phyloP scores from a whole-genome alignment of 2,888 invertebrate species.

The Axea sp. region DNA sequence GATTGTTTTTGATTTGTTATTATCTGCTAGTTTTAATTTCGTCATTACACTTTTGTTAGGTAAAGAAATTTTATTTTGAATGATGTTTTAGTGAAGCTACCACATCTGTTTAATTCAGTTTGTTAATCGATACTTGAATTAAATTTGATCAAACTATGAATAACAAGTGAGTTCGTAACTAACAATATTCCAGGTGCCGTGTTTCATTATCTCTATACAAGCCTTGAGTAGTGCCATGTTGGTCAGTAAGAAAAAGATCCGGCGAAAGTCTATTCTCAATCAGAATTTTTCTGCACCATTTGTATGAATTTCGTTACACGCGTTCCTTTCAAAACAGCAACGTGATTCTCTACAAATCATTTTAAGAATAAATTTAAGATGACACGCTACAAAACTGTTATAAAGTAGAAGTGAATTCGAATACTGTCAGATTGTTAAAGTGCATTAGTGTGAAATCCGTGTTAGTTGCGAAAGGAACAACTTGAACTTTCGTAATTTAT shows the following conservation, averaged over 20 bases:
- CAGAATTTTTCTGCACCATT: too few species aligned
- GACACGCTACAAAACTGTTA: conserved; percentile 33
- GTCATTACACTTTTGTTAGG: too few species aligned
- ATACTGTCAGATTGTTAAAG: conserved; percentile 50
- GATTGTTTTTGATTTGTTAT: conserved; percentile 15
- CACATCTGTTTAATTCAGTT: conserved; percentile 64
- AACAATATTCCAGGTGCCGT: too few species aligned
- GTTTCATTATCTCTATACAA: too few species aligned
- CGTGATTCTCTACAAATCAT: conserved; percentile 4
- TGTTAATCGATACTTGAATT: conserved; percentile 74
- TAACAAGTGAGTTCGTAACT: too few species aligned
- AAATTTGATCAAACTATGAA: too few species aligned
- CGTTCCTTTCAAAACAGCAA: background rate
- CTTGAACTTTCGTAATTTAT: conserved; percentile 63
- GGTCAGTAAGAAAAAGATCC: too few species aligned
- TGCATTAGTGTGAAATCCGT: conserved; percentile 44
- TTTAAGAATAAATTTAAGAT: background rate
- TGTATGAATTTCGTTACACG: too few species aligned
- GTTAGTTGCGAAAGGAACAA: conserved; percentile 56
- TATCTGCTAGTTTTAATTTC: conserved; percentile 17
- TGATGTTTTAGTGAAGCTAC: conserved; percentile 45
- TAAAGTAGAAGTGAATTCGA: conserved; percentile 47
- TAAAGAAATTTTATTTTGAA: too few species aligned
- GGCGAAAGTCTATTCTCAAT: too few species aligned
- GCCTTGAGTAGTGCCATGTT: too few species aligned